Conservation (phyloP, 2,888 invertebrate genomes). For the Clepsis dumicolana region DNA sequence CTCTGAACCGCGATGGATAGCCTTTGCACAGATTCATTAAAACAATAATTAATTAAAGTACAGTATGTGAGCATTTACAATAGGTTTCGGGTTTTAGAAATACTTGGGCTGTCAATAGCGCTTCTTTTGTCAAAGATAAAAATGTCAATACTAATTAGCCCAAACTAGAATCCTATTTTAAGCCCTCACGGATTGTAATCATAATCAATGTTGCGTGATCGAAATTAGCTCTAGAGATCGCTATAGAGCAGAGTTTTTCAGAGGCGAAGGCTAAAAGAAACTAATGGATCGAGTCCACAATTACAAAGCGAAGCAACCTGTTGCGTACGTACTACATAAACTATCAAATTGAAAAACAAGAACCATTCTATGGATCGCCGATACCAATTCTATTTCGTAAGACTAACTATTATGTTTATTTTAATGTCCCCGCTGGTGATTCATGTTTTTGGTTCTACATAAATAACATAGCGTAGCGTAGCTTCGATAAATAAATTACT, state of each 20-base stretch:
- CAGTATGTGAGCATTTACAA: too few species aligned
- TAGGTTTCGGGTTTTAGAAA: too few species aligned
- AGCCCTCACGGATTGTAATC: too few species aligned
- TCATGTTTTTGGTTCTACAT: conserved; percentile 13
- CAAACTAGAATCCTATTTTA: too few species aligned
- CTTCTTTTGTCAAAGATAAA: too few species aligned
- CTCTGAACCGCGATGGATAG: too few species aligned
- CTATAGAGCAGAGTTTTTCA: conserved; percentile 64
- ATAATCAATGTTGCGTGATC: conserved; percentile 58
- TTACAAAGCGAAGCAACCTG: conserved; percentile 71
- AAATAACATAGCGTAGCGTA: neutral
- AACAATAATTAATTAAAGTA: too few species aligned
- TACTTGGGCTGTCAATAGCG: too few species aligned
- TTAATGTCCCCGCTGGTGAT: conserved; percentile 13
- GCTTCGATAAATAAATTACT: conserved; percentile 6
- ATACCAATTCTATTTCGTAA: conserved; percentile 46
- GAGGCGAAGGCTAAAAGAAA: conserved; percentile 68
- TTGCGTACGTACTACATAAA: conserved; percentile 65
- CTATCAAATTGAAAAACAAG: conserved; percentile 56
- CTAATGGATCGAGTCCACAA: conserved; percentile 74
- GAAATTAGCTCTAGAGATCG: conserved; percentile 60
- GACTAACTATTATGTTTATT: conserved; percentile 6
- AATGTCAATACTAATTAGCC: too few species aligned
- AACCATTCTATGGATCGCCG: conserved; percentile 47
- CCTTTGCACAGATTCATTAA: too few species aligned